Evolutionary conservation across 2,888 invertebrate species (phyloP).

Genomic region (Cryptocheilus praepositus): DNA sequence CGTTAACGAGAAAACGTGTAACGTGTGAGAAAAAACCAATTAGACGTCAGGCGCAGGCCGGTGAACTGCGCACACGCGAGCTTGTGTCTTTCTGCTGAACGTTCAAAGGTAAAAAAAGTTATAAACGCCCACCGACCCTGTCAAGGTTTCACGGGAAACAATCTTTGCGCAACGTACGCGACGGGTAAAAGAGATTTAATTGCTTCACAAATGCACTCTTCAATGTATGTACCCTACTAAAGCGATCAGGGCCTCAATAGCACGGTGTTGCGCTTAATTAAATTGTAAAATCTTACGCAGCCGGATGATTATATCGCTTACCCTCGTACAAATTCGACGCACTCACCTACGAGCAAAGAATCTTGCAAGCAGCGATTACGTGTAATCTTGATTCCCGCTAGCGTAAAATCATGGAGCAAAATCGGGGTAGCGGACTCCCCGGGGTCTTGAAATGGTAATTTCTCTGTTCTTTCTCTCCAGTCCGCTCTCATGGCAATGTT

Average conservation of each 20-base stretch:
- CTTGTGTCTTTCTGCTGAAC: background rate
- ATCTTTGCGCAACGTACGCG: too few relatives aligned
- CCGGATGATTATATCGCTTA: too few relatives aligned
- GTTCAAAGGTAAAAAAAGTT: slow-evolving; percentile 1
- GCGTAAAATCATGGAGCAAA: slow-evolving; percentile 23
- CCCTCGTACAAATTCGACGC: too few relatives aligned
- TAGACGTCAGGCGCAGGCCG: slow-evolving; percentile 9
- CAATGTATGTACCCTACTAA: too few relatives aligned
- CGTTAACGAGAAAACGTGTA: slow-evolving; percentile 15
- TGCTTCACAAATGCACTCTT: too few relatives aligned
- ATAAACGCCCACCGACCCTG: slow-evolving; percentile 3
- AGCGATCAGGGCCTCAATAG: too few relatives aligned
- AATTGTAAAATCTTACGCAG: too few relatives aligned
- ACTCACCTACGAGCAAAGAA: background rate
- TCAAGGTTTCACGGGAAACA: too few relatives aligned
- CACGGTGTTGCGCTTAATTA: too few relatives aligned
- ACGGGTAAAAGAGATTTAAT: too few relatives aligned
- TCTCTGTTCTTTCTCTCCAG: slow-evolving; percentile 47
- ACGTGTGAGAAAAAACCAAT: slow-evolving; percentile 12
- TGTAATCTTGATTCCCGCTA: slow-evolving; percentile 13
- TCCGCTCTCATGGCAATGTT: slow-evolving; percentile 51
- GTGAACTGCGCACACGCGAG: background rate
- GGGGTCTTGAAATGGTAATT: slow-evolving; percentile 57
- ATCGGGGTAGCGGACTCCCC: slow-evolving; percentile 27
- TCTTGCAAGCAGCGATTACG: background rate